A percentile compares a stretch with the other conserved stretches of the same genome.
Conservation (phyloP, 2,888 invertebrate species). For the Lacanobia wlatinum region DNA sequence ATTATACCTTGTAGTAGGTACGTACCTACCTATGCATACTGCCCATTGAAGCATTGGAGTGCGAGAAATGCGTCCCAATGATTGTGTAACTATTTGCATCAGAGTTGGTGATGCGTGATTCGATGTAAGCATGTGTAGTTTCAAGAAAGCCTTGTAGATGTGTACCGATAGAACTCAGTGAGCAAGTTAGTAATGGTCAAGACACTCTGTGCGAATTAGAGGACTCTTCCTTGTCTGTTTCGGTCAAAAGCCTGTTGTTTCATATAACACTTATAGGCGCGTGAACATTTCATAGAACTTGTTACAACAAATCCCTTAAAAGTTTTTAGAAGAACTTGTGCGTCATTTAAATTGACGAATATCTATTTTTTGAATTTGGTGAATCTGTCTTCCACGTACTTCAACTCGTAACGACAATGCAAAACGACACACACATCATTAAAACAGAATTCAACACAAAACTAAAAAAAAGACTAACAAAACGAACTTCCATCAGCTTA, state of each 20-base stretch:
- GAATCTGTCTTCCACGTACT: no score
- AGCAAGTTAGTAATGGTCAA: background rate
- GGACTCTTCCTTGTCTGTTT: background rate
- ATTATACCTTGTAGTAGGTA: conserved; percentile 40
- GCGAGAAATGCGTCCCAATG: conserved; percentile 47
- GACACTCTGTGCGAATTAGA: background rate
- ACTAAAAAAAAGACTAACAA: conserved; percentile 10
- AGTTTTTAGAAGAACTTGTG: no score
- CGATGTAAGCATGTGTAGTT: background rate
- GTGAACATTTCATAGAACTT: background rate
- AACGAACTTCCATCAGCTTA: conserved; percentile 42
- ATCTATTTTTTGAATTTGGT: no score
- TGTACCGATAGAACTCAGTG: background rate
- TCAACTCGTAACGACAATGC: background rate
- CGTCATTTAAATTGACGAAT: no score
- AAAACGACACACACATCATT: conserved; percentile 12
- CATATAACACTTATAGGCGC: background rate
- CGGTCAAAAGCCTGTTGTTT: background rate
- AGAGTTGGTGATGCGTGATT: conserved; percentile 20
- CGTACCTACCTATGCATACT: conserved; percentile 20
- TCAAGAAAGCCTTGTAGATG: background rate
- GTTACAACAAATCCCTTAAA: no score
- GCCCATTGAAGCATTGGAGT: conserved; percentile 24
- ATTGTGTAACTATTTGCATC: conserved; percentile 41
- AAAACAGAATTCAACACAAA: conserved; percentile 5